Evolutionary conservation across 1,140 invertebrate genomes (phyloP).

Genomic region (Aphelenchoides fujianensis): DNA sequence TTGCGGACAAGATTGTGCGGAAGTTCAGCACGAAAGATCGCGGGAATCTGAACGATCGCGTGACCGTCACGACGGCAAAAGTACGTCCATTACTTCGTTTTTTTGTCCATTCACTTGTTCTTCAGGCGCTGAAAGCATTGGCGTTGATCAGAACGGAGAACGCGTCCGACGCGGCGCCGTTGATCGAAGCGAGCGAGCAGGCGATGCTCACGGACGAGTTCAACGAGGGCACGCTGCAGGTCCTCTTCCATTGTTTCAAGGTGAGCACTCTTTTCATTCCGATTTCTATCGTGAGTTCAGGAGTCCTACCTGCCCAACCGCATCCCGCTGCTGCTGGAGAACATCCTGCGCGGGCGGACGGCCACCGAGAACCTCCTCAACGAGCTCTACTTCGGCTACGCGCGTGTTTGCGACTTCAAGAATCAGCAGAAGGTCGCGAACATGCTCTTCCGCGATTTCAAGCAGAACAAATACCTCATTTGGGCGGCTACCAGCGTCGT

Average conservation of each 20-base stretch:
- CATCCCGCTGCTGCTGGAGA: constrained; percentile 80
- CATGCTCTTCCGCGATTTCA: constrained; percentile 80
- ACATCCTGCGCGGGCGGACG: constrained; percentile 78
- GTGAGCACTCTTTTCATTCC: constrained; percentile 68
- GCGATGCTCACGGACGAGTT: constrained; percentile 68
- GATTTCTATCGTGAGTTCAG: constrained; percentile 26
- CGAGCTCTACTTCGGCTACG: constrained; percentile 91
- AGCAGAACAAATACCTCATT: constrained; percentile 94
- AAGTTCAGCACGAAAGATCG: neutral
- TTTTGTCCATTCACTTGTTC: constrained; percentile 59
- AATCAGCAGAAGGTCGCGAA: constrained; percentile 85
- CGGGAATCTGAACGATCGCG: neutral
- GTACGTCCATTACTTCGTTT: neutral
- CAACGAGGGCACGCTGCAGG: constrained; percentile 87
- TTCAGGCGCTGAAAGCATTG: constrained; percentile 76
- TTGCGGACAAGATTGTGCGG: constrained; percentile 76
- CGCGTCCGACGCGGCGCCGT: constrained; percentile 72
- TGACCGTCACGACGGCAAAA: neutral
- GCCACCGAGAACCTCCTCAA: constrained; percentile 85
- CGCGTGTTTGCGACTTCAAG: constrained; percentile 81
- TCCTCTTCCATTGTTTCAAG: constrained; percentile 89
- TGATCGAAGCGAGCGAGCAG: constrained; percentile 75
- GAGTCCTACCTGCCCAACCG: constrained; percentile 68
- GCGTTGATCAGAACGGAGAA: constrained; percentile 81
- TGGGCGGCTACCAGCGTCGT: constrained; percentile 94